Base-by-base conservation (phyloP, 2,797 vertebrate genomes). In the Gallinago stenura region DNA sequence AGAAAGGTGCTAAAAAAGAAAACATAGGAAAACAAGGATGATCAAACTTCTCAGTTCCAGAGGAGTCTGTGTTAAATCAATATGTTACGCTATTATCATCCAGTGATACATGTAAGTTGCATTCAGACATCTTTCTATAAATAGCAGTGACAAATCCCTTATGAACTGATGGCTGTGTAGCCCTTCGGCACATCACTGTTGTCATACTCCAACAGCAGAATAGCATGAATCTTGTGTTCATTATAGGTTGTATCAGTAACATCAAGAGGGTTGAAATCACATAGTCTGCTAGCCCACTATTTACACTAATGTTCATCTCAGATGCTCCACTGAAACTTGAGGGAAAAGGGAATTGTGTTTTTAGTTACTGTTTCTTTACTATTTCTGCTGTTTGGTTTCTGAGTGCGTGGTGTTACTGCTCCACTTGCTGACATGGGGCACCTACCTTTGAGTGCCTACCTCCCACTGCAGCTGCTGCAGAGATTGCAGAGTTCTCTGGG, bases 381-480 rank as follows among this genome's bases (percentile, higher is more conserved):
- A 0, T 87, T 91, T 77, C 43, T 73, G 51, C 25, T 19, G 31
- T 20, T 22, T 26, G 9, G 41, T 50, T 81, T 1, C 31, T 8
- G 28, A 70, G 16, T 9, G 14, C 28, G 26, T 64, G 58, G 30
- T 68, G 46, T 12, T 88, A 77, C 64, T 1, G 3, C 65, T 90
- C 24, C 5, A 0, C 11, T 91, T 61, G 16, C 53, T 70, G 35
- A 41, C 19, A 0, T 10, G 61, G 60, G 69, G 30, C 71, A 78
- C 75, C 39, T 54, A 8, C 53, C 60, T 87, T 12, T n/a, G 62
- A 56, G 53, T 24, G 57, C 20, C 24, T 62, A 9, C 24, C 22
- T 90, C 41, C 18, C 45, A 2, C 24, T 39, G 50, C 87, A 93
- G 81, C 82, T 93, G 75, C 89, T 91, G 54, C 46, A 64, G 78